Evolutionary conservation across 2,888 invertebrate species (phyloP), one percentile per base, ranked within the genome.

Genomic region (Ophion ventricosus): DNA sequence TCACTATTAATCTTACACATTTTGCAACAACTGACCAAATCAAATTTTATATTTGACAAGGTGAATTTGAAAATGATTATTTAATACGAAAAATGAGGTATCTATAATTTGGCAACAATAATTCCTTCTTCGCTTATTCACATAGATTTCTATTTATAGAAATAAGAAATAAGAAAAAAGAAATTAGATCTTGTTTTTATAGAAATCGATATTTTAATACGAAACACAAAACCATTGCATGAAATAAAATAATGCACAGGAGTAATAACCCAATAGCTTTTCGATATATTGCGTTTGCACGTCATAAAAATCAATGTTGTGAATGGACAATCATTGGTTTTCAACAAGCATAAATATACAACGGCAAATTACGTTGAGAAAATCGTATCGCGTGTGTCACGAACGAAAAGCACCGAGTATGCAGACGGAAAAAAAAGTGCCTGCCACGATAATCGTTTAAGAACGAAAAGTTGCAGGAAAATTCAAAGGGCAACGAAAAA

Each of bases 391-490:
- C 73, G 59, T 74, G 73, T 43, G 73, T 20, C 59, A 61, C 73
- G 61, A 74, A 49, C 11, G 75, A 56, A 35, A 64, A 64, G 14
- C 49, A n/a, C n/a, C 20, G 70, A 56, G 20, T 20, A 57, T 29
- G 29, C 29, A 70, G 35, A 72, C 17, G 35, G 54, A 72, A 70
- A 70, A 70, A 57, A 63, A 49, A 40, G 20, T 1, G 10, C 23
- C 26, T 1, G 17, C 43, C 29, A 23, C 20, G 57, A 57, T 20
- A 4, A 57, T 29, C 20, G 23, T 57, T 57, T 0, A 2, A 26
- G 70, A 64, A 64, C 25, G 40, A 29, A 76, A 76, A 76, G 64
- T 56, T 76, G 66, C 26, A 35, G 54, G 40, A 66, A 40, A 76
- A 76, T 76, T 66, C 66, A 43, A 29, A 57, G 56, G 56, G 35